These are phyloP conservation scores for Heliconius eleuchia DNA, from an alignment of 1,140 invertebrate genomes.

Conservation along the genomic window DNA sequence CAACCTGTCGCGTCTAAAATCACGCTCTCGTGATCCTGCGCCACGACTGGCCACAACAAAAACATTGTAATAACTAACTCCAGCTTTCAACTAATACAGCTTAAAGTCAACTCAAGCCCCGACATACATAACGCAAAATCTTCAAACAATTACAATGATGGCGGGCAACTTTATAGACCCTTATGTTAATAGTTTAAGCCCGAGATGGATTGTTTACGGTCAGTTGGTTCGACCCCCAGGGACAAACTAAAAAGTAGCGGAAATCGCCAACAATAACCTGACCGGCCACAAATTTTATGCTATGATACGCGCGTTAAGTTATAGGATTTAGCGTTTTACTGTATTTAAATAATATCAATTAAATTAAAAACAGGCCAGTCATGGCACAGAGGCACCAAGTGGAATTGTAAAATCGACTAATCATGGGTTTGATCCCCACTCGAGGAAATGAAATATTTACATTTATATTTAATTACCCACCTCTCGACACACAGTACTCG, in stretches of 20 bases:
- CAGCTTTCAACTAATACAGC: neutral
- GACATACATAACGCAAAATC: conserved; percentile 4
- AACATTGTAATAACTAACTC: neutral
- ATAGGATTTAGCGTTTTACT: conserved; percentile 17
- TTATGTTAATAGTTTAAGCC: conserved; percentile 55
- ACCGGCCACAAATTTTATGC: conserved; percentile 56
- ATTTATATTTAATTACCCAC: no score
- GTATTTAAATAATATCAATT: neutral
- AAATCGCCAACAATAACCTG: conserved; percentile 53
- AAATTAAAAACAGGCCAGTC: no score
- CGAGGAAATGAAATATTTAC: no score
- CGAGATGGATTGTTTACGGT: conserved; percentile 44
- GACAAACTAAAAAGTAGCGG: conserved; percentile 62
- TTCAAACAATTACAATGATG: conserved; percentile 25
- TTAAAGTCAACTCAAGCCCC: neutral
- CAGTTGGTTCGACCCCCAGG: conserved; percentile 39
- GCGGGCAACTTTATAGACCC: conserved; percentile 27
- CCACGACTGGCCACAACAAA: no score
- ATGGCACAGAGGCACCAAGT: no score
- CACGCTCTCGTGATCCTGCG: no score
- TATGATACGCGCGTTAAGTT: conserved; percentile 38
- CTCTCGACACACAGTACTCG: no score
- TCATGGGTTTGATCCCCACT: no score
- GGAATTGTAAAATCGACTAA: no score
- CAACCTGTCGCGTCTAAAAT: no score